Conservation (phyloP, 23 tunicate species). For the Diplosoma virens region DNA sequence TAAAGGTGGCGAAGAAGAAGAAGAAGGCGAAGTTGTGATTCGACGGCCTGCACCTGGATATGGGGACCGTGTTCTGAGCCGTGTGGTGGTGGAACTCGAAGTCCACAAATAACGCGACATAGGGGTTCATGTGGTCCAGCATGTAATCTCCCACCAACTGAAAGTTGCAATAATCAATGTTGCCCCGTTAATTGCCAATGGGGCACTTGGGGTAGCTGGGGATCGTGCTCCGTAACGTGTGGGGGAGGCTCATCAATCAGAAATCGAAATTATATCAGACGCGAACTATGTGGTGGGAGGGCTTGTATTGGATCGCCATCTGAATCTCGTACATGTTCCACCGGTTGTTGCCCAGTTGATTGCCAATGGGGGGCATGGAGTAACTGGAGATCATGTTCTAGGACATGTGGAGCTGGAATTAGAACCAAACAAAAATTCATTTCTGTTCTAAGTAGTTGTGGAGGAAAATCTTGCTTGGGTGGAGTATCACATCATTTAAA, state of each 20-base stretch:
- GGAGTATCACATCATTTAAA: not conserved
- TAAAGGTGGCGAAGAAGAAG: too few relatives aligned
- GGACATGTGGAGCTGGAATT: conserved; percentile 28
- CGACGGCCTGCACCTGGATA: not conserved
- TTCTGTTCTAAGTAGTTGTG: conserved; percentile 19
- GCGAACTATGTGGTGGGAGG: not conserved
- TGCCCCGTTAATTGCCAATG: conserved; percentile 46
- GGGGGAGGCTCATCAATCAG: not conserved
- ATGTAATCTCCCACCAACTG: not conserved
- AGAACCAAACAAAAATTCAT: too few relatives aligned
- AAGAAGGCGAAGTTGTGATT: not conserved
- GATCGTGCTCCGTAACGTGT: conserved; percentile 14
- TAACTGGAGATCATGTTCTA: conserved; percentile 27
- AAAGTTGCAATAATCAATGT: conserved; percentile 25
- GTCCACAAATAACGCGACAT: not conserved
- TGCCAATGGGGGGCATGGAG: conserved; percentile 34
- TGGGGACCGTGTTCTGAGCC: not conserved
- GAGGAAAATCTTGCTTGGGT: conserved; percentile 24
- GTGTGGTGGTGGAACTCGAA: conserved; percentile 3
- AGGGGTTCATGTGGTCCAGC: conserved; percentile 21
- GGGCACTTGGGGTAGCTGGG: conserved; percentile 42
- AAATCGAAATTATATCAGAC: not conserved
- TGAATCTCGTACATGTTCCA: too few relatives aligned
- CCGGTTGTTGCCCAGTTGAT: conserved; percentile 35
- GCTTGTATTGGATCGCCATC: not conserved